A percentile compares a stretch with the other conserved stretches of the same genome.
These are phyloP conservation scores for Simalia tracyae DNA, from an alignment of 2,797 vertebrate species.

Conservation along the genomic window DNA sequence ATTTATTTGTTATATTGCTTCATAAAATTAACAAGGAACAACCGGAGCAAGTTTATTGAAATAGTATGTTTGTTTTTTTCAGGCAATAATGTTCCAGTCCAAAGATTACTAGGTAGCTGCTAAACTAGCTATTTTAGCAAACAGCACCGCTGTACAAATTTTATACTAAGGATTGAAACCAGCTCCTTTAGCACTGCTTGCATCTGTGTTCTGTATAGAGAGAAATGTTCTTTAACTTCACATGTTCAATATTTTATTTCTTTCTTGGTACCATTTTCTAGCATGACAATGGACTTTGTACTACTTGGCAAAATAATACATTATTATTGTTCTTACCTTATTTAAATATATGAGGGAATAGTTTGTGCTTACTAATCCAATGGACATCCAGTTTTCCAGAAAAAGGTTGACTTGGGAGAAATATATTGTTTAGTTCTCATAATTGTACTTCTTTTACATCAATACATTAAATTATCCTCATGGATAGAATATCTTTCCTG, in stretches of 20 bases:
- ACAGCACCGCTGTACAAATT: not conserved
- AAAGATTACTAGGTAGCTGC: constrained; percentile 37
- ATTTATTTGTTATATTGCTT: not conserved
- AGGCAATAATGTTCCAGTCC: not conserved
- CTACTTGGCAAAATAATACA: constrained; percentile 72
- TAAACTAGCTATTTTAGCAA: constrained; percentile 48
- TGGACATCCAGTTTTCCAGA: constrained; percentile 72
- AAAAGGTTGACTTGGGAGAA: constrained; percentile 61
- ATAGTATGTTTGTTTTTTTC: not conserved
- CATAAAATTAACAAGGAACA: not conserved
- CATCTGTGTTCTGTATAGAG: constrained; percentile 39
- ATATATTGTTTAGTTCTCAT: constrained; percentile 72
- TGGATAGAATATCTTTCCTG: constrained; percentile 80
- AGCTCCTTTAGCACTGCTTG: constrained; percentile 25
- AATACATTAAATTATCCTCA: constrained; percentile 85
- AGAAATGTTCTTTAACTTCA: constrained; percentile 43
- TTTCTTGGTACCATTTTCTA: not conserved
- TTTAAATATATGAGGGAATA: constrained; percentile 81
- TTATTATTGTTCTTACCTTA: constrained; percentile 91
- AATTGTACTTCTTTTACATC: constrained; percentile 77
- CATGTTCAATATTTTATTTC: not conserved
- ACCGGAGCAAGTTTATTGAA: not conserved
- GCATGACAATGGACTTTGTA: constrained; percentile 54
- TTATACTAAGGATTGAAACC: constrained; percentile 34
- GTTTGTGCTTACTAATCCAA: constrained; percentile 85